phyloP scores from a whole-genome alignment of 2,797 vertebrate species.

The Numenius phaeopus region DNA sequence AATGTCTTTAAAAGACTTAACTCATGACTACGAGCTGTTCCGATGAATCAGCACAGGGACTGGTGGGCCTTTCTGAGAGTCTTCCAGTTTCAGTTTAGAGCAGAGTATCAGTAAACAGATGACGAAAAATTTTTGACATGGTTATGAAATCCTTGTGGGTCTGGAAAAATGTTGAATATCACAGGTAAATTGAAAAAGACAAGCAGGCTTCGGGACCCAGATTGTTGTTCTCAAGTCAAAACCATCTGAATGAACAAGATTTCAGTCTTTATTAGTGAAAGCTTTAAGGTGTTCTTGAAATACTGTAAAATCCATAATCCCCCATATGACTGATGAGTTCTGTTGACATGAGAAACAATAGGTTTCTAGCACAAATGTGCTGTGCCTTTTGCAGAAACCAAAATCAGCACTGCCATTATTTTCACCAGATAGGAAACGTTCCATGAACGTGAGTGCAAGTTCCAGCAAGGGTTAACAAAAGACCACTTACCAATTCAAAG shows the following conservation, averaged over 20 bases:
- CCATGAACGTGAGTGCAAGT: not conserved
- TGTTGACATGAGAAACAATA: not conserved
- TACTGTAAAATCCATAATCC: not conserved
- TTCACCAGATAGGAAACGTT: not conserved
- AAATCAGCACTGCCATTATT: not conserved
- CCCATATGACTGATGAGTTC: not conserved
- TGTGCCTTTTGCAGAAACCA: not conserved
- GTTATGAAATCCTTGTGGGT: not conserved
- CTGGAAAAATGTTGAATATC: not conserved
- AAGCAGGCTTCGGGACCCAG: not conserved
- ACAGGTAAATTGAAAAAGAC: not conserved
- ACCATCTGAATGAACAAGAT: not conserved
- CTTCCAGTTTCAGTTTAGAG: not conserved
- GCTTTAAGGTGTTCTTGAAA: not conserved
- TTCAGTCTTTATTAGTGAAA: not conserved
- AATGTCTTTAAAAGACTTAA: not conserved
- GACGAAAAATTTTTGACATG: not conserved
- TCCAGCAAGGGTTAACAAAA: not conserved
- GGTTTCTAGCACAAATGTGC: not conserved
- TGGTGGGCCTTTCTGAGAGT: not conserved
- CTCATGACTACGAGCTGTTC: not conserved
- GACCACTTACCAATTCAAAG: rapidly evolving
- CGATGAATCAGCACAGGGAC: not conserved
- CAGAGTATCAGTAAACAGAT: not conserved
- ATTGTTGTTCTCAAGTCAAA: not conserved